Percentiles rank a stretch among this genome's conserved stretches.
These are phyloP conservation scores for Parotocinclus haroldoi DNA, from an alignment of 2,797 vertebrate species.

Conservation along the genomic window DNA sequence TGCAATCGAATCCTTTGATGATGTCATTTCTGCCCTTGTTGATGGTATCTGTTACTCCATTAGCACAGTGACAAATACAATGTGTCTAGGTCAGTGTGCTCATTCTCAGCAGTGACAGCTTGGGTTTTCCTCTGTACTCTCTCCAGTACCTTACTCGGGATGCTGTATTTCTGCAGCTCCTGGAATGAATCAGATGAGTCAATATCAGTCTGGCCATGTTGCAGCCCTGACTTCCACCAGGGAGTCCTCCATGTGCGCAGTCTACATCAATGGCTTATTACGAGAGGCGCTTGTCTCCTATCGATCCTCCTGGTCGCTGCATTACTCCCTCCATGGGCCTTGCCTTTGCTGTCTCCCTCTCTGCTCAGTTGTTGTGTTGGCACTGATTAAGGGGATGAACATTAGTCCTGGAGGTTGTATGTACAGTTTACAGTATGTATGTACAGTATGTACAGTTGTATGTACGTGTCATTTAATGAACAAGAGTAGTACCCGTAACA, in stretches of 20 bases:
- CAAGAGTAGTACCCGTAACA: not conserved
- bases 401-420: constrained; percentile 14
- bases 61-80: constrained; percentile 19
- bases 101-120: constrained; percentile 26
- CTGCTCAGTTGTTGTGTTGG: constrained; percentile 22
- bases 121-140: constrained; percentile 23
- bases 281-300: constrained; percentile 59
- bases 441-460: too few relatives aligned
- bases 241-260: constrained; percentile 49
- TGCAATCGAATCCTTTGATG: constrained; percentile 2
- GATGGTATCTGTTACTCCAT: constrained; percentile 11
- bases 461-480: constrained; percentile 2
- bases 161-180: constrained; percentile 50
- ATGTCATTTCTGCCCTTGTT: constrained; percentile 16
- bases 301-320: constrained; percentile 40
- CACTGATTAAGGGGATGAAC: constrained; percentile 20
- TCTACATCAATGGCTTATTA: constrained; percentile 67
- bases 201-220: constrained; percentile 64
- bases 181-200: constrained; percentile 56
- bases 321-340: constrained; percentile 40
- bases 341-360: constrained; percentile 47
- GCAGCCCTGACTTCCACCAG: constrained; percentile 50
- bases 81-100: constrained; percentile 28
- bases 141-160: constrained; percentile 27
- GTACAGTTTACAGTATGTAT: constrained; percentile 17